Evolutionary conservation across 2,888 invertebrate genomes (phyloP).

Genomic region (Ormyrus pomaceus): DNA sequence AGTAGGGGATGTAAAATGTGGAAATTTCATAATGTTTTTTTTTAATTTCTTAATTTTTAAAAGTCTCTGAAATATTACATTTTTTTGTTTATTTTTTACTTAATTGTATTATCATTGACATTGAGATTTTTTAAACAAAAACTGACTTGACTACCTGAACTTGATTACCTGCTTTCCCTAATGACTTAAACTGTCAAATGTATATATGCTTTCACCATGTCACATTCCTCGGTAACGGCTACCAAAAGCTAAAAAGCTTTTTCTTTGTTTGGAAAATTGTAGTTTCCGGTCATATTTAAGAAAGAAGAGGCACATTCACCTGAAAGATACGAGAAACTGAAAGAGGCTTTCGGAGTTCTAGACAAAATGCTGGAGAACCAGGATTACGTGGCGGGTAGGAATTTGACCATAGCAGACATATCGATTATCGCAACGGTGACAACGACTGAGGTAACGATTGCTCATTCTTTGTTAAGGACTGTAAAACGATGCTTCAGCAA

Average conservation of each 20-base stretch:
- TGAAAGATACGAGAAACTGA: constrained; percentile 60
- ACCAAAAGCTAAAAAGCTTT: constrained; percentile 29
- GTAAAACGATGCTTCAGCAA: too few relatives aligned
- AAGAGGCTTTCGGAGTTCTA: constrained; percentile 63
- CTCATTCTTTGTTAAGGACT: too few relatives aligned
- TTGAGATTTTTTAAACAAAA: neutral
- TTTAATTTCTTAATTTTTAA: too few relatives aligned
- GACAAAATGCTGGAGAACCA: constrained; percentile 67
- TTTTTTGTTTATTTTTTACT: too few relatives aligned
- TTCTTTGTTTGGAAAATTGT: constrained; percentile 44
- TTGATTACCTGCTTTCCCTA: too few relatives aligned
- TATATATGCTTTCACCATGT: too few relatives aligned
- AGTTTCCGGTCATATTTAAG: constrained; percentile 65
- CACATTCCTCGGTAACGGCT: too few relatives aligned
- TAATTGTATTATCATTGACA: too few relatives aligned
- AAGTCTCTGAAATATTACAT: too few relatives aligned
- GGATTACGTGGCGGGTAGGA: constrained; percentile 68
- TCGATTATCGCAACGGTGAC: constrained; percentile 65
- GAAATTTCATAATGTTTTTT: too few relatives aligned
- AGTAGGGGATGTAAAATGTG: too few relatives aligned
- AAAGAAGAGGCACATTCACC: constrained; percentile 57
- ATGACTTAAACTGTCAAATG: neutral
- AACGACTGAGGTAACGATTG: constrained; percentile 64
- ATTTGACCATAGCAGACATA: constrained; percentile 71
- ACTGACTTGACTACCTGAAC: neutral